phyloP scores from a whole-genome alignment of 2,797 vertebrate genomes.

The Oceanodroma leucorhoa region DNA sequence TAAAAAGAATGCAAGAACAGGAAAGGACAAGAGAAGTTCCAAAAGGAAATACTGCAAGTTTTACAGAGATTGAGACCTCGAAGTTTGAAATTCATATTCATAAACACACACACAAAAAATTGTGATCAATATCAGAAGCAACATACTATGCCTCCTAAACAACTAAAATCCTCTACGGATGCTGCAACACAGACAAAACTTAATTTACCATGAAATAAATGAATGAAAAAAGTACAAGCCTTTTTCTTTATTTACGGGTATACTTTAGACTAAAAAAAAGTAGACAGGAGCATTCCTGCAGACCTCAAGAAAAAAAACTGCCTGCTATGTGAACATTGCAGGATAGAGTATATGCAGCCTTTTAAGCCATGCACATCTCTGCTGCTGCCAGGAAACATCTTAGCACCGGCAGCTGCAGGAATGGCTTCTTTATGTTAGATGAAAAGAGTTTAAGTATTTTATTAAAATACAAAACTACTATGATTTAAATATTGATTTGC shows the following conservation, averaged over 20 bases:
- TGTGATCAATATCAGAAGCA: neutral
- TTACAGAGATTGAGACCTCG: neutral
- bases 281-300: neutral
- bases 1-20: constrained; percentile 29
- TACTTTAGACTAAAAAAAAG: neutral
- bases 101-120: neutral
- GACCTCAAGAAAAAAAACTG: neutral
- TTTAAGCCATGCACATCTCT: constrained; percentile 3
- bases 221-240: neutral
- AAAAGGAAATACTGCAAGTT: constrained; percentile 3
- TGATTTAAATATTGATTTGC: neutral
- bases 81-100: neutral
- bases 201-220: neutral
- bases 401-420: neutral
- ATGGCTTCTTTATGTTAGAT: neutral
- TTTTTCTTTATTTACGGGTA: neutral
- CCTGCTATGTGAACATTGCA: neutral
- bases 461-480: neutral
- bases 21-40: neutral
- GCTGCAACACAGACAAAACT: neutral
- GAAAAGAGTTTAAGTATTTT: neutral
- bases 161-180: neutral
- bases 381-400: constrained; percentile 8
- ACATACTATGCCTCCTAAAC: neutral
- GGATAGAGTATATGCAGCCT: neutral